Base-by-base conservation (phyloP, 2,888 invertebrate species). In the Agrochola lota region DNA sequence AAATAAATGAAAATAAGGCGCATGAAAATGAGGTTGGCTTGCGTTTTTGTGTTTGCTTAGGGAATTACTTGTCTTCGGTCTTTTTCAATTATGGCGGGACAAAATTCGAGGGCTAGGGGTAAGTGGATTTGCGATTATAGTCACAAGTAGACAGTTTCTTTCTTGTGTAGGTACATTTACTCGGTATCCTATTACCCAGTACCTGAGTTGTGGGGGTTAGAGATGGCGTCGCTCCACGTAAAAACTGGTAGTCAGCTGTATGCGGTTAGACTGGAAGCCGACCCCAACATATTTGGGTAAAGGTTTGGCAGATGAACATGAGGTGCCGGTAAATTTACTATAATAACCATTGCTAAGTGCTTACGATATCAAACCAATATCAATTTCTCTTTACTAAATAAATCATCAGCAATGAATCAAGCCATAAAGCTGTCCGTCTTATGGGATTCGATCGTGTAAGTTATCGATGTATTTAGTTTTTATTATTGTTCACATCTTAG, bases 1-100 rank as follows among this genome's bases (percentile, higher is more conserved):
- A 87, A 87, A 70, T 85, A 81, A 85, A 87, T 77, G 87, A 80
- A 81, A 78, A 80, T 79, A 83, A 80, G 81, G 73, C 74, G 74
- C 74, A 81, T 79, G 77, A 77, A 77, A 79, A 78, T 81, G 76
- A 81, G 78, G 57, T 75, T 76, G 74, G 63, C 67, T 66, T 78
- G 73, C 78, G 81, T 66, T 80, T 87, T 77, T 81, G 80, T 76
- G 77, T 78, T 78, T 69, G 77, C 40, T 77, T 71, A 57, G 77
- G 85, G 77, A 84, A 81, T 83, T 83, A 73, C 83, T 73, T 84
- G 84, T 77, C 77, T 83, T 74, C 62, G 81, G 85, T 62, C 63
- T 81, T 83, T 84, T 83, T 84, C 81, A 84, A 84, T 84, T 81
- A 84, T 81, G 81, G 76, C 43, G 62, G 63, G 70, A 59, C 77